Evolutionary conservation across 2,888 invertebrate species (phyloP), one percentile per base, ranked within the genome.

Genomic region (Pharmacophagus antenor): DNA sequence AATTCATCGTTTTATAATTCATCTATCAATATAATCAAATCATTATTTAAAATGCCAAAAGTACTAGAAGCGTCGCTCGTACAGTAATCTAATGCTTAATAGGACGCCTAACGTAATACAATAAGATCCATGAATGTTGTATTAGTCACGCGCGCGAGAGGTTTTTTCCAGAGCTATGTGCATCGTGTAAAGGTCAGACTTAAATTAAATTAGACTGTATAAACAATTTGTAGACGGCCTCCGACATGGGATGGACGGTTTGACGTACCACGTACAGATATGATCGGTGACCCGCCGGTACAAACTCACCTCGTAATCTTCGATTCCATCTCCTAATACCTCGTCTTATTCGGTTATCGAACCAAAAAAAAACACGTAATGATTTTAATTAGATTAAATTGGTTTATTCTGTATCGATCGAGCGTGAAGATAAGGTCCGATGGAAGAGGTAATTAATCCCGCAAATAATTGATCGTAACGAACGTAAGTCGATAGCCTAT

Each of bases 361-460:
- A 86, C 85, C n/a, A 88, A 89, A 89, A 89, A 89, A 89, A 89
- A 88, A 88, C 80, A 84, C 86, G 88, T 87, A 88, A 88, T 85
- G 86, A 86, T 87, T 89, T 90, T 90, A 90, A 90, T 90, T 90
- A 90, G 86, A 89, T 89, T 89, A 88, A 87, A 89, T 89, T 88
- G 88, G 88, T 88, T 89, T 86, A 87, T 84, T 84, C 82, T 79
- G 75, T 85, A 75, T 75, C 74, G 88, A 88, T 88, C 83, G 80
- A 72, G 67, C 68, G 65, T 67, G 64, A 62, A 74, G 88, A 88
- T 88, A 84, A 69, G 70, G 68, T 66, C 74, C 72, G 74, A 83
- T 80, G 73, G 77, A 69, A 73, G 72, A 77, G 78, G 85, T 88
- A 88, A 88, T 89, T 88, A 89, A 84, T 81, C 81, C 78, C 70